Percentiles rank a stretch among this genome's conserved stretches.
Evolutionary conservation across 2,888 invertebrate genomes (phyloP).

Genomic region (Argyra leucocephala): DNA sequence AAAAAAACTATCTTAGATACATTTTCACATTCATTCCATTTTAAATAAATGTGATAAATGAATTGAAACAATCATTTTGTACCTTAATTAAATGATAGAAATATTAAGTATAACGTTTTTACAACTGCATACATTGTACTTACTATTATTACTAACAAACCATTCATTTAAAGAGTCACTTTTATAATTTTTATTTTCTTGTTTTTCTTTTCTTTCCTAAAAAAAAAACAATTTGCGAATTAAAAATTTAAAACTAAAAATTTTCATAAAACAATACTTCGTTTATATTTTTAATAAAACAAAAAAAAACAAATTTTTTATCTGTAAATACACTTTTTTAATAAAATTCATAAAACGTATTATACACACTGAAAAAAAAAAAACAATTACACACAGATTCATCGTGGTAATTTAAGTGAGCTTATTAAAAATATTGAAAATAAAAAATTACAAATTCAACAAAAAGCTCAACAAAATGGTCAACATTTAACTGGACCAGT

Average conservation of each 20-base stretch:
- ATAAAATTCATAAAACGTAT: not conserved
- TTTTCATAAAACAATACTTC: constrained; percentile 10
- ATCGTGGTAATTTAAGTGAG: constrained; percentile 41
- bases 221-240: too few relatives aligned
- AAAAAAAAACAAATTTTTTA: not conserved
- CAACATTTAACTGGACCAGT: constrained; percentile 17
- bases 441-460: constrained; percentile 27
- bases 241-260: too few relatives aligned
- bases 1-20: not conserved
- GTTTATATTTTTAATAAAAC: not conserved
- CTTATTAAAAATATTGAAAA: constrained; percentile 41
- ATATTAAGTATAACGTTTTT: not conserved
- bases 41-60: not conserved
- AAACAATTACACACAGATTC: constrained; percentile 30
- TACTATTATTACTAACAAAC: not conserved
- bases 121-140: not conserved
- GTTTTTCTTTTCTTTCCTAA: too few relatives aligned
- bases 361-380: not conserved
- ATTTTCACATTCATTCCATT: not conserved
- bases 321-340: not conserved
- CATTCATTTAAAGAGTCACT: not conserved
- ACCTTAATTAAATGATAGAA: not conserved
- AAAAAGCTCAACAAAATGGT: constrained; percentile 21
- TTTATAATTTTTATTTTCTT: too few relatives aligned
- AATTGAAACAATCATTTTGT: not conserved